phyloP scores from a whole-genome alignment of 2,113 vertebrate species.

The Gasterosteus aculeatus region DNA sequence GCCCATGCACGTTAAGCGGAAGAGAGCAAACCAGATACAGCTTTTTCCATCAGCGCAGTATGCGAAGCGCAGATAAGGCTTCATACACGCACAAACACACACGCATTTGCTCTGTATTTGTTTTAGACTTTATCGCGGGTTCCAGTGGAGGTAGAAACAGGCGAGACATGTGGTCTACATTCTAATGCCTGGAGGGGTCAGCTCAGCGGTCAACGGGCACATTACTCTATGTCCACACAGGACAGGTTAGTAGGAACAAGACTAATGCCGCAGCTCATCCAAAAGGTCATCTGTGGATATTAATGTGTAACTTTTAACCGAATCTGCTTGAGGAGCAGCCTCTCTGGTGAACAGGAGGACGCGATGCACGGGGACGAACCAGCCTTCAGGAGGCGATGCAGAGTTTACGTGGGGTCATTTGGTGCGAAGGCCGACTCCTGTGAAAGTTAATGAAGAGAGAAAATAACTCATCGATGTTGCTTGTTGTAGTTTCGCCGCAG shows the following conservation, averaged over 20 bases:
- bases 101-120: constrained; percentile 73
- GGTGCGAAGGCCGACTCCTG: constrained; percentile 49
- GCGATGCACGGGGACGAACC: constrained; percentile 51
- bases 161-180: constrained; percentile 78
- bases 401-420: constrained; percentile 65
- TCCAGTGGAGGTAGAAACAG: constrained; percentile 60
- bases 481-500: constrained; percentile 46
- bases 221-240: constrained; percentile 81
- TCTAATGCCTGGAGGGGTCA: constrained; percentile 78
- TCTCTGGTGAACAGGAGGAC: constrained; percentile 39
- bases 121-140: constrained; percentile 74
- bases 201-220: constrained; percentile 78
- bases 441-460: constrained; percentile 59
- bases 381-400: constrained; percentile 30
- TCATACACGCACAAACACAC: constrained; percentile 33
- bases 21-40: constrained; percentile 62
- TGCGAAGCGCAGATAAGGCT: constrained; percentile 68
- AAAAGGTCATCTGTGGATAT: constrained; percentile 83
- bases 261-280: constrained; percentile 80
- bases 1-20: constrained; percentile 47
- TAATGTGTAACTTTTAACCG: constrained; percentile 80
- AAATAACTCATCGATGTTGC: constrained; percentile 59
- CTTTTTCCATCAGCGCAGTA: constrained; percentile 62
- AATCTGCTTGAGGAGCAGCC: constrained; percentile 64
- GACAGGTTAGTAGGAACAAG: constrained; percentile 79